Evolutionary conservation across 2,888 invertebrate genomes (phyloP), one percentile per base, ranked within the genome.

Genomic region (Chirona hameri): DNA sequence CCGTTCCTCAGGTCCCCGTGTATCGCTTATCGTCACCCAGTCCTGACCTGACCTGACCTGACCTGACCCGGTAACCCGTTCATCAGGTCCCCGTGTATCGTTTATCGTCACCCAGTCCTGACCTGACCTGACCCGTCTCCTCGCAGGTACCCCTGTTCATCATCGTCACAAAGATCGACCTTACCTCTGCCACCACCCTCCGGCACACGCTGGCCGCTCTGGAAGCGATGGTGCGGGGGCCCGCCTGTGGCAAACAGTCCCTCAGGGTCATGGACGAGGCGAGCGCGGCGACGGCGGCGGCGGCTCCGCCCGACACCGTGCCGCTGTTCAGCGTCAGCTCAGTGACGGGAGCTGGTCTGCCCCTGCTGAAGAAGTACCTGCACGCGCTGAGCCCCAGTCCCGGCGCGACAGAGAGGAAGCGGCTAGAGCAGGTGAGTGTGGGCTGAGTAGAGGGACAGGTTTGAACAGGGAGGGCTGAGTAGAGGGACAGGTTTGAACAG

Each of bases 161-260:
- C 60, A 98, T 99, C 15, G 96, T 99, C 69, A 98, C 99, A 81
- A 99, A 99, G 91, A 97, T 98, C 84, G 98, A 98, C 89, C 97
- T 98, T 97, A 99, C 99, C 88, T 99, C 84, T 9, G 52, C 52
- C 1, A 18, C 80, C 18, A 48, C 27, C 0, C 29, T 48, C 52
- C 80, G 80, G 24, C 52, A 88, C 84, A 90, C 91, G 21, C 87
- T 91, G 79, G 88, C 89, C 84, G 90, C 91, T 86, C 86, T 94
- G 79, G 91, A 92, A 86, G 89, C 90, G 65, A 89, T 93, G 81
- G 89, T 94, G 57, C 92, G 92, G 31, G 93, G 93, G 9, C 92
- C 92, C 29, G 93, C 93, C 12, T 92, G 92, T 86, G 48, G 79
- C 14, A 10, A n/a, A 21, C 48, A 21, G 52, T 29, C 48, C 3